Percentiles rank a stretch among this genome's conserved stretches.
phyloP scores from a whole-genome alignment of 1,140 invertebrate genomes.

The Amphibalanus amphitrite region DNA sequence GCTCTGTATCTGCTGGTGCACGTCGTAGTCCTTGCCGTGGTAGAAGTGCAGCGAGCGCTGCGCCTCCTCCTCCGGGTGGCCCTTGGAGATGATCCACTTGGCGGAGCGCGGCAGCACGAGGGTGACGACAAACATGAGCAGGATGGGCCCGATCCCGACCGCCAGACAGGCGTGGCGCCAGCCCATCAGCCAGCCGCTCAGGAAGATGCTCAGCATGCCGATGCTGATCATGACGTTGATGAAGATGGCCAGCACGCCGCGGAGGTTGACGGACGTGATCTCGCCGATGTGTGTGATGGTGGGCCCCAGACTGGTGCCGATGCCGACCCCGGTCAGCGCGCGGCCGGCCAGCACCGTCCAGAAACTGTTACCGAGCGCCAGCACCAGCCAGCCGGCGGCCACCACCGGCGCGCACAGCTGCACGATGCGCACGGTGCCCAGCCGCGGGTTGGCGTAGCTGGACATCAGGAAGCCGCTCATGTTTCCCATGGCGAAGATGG shows the following conservation, averaged over 20 bases:
- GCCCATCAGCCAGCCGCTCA: background rate
- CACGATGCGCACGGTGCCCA: background rate
- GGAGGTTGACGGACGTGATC: background rate
- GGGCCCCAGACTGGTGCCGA: background rate
- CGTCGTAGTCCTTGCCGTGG: background rate
- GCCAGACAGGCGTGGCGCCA: background rate
- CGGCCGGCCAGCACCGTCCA: background rate
- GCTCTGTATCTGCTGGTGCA: background rate
- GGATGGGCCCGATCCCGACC: background rate
- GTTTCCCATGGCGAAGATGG: background rate
- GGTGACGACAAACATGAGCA: background rate
- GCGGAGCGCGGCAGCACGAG: background rate
- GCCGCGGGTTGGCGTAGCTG: background rate
- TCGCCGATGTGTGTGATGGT: background rate
- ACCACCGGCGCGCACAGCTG: background rate
- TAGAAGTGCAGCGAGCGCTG: background rate
- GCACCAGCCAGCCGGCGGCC: background rate
- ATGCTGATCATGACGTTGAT: background rate
- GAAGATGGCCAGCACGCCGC: background rate
- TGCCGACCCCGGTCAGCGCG: background rate
- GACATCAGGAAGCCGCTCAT: background rate
- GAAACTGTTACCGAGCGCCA: background rate
- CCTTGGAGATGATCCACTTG: background rate
- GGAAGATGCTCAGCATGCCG: background rate
- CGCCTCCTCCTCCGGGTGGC: background rate